phyloP scores from a whole-genome alignment of 2,888 invertebrate genomes.

The Spilarctia lutea region DNA sequence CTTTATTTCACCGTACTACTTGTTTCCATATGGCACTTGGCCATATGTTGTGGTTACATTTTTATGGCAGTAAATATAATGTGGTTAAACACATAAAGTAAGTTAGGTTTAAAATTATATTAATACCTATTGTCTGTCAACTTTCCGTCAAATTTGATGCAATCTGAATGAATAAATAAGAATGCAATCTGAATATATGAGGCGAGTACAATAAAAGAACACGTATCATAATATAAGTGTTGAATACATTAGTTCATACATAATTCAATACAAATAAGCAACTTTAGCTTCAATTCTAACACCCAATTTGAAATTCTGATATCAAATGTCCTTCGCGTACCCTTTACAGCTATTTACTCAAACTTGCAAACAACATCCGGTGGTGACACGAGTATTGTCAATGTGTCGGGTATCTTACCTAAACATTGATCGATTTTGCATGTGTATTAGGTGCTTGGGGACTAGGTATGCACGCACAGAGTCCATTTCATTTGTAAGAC shows the following conservation, averaged over 20 bases:
- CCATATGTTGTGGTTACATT: conserved; percentile 7
- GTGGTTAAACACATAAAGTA: not conserved
- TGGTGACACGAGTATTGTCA: conserved; percentile 39
- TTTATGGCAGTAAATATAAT: not conserved
- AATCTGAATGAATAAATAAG: not conserved
- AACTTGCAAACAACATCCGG: conserved; percentile 74
- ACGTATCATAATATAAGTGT: not conserved
- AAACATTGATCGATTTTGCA: conserved; percentile 21
- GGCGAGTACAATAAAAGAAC: not conserved
- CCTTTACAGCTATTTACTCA: conserved; percentile 61
- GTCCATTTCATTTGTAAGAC: too few species aligned
- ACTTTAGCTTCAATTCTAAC: conserved; percentile 41
- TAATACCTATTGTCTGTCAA: not conserved
- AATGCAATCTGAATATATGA: not conserved
- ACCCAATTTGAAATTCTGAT: conserved; percentile 65
- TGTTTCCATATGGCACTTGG: not conserved
- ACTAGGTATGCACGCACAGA: conserved; percentile 1
- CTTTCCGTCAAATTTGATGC: not conserved
- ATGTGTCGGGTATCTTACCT: conserved; percentile 23
- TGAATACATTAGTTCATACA: conserved; percentile 23
- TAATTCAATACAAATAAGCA: conserved; percentile 29
- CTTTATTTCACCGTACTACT: not conserved
- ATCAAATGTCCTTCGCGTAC: conserved; percentile 76
- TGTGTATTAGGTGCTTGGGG: not conserved
- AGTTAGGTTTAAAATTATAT: not conserved